These are phyloP conservation scores for Saccostrea echinata DNA, from an alignment of 1,140 invertebrate species.

Conservation along the genomic window DNA sequence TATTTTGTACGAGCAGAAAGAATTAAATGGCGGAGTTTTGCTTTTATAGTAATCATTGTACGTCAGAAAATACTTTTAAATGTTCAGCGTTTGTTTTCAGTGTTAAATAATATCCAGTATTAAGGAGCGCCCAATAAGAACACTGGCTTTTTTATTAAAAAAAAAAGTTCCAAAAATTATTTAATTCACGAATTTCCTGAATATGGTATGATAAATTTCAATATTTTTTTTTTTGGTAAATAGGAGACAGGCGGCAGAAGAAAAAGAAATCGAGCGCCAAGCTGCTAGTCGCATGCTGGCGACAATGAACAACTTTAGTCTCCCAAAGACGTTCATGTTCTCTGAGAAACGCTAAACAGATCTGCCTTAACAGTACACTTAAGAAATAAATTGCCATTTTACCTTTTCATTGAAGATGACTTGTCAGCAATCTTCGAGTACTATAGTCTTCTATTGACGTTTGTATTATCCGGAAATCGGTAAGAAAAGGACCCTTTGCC, in stretches of 20 bases:
- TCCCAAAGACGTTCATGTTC: not conserved
- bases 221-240: constrained; percentile 76
- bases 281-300: constrained; percentile 96
- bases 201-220: not conserved
- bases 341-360: not conserved
- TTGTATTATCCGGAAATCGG: not conserved
- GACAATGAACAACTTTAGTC: constrained; percentile 80
- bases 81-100: too few species aligned
- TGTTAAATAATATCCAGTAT: too few species aligned
- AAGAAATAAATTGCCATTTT: not conserved
- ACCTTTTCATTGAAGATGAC: too few species aligned
- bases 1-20: too few species aligned
- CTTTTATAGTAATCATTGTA: too few species aligned
- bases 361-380: not conserved
- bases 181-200: not conserved
- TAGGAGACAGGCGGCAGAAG: constrained; percentile 98
- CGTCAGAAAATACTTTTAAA: too few species aligned
- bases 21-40: too few species aligned
- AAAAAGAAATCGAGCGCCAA: constrained; percentile 96
- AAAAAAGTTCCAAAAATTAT: too few species aligned
- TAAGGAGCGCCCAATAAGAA: too few species aligned
- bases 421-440: not conserved
- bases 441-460: not conserved
- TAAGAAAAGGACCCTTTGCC: not conserved
- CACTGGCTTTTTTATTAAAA: too few species aligned